phyloP scores from a whole-genome alignment of 53 echinoderm and acorn worm species.

The Echinarachnius parma region DNA sequence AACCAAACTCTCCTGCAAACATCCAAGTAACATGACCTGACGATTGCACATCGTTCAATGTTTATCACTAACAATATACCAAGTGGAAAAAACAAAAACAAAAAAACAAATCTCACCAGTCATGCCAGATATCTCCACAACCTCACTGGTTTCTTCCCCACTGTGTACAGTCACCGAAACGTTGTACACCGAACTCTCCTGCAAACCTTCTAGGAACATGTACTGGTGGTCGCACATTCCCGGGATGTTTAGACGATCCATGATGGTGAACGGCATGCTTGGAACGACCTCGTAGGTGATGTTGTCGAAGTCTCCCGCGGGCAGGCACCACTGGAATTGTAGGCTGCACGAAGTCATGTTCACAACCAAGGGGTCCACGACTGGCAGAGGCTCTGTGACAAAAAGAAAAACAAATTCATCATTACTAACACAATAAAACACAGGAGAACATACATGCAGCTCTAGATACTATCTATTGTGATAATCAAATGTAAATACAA shows the following conservation, averaged over 20 bases:
- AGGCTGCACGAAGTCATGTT: constrained; percentile 27
- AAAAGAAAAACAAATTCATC: background rate
- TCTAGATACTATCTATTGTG: no score
- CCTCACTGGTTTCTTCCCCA: constrained; percentile 6
- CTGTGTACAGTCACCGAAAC: constrained; percentile 5
- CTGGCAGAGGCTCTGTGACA: constrained; percentile 6
- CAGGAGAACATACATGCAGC: no score
- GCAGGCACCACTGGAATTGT: constrained; percentile 21
- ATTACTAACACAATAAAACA: no score
- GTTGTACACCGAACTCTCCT: background rate
- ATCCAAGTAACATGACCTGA: no score
- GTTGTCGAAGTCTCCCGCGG: constrained; percentile 22
- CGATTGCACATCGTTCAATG: no score
- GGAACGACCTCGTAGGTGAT: constrained; percentile 2
- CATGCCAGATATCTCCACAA: background rate
- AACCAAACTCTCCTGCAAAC: no score
- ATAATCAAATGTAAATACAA: no score
- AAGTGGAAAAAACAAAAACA: background rate
- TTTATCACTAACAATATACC: background rate
- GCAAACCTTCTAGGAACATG: background rate
- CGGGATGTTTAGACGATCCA: background rate
- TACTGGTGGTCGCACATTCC: constrained; percentile 17
- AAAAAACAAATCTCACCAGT: constrained; percentile 13
- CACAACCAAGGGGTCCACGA: background rate
- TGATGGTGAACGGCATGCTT: background rate